phyloP scores from a whole-genome alignment of 1,140 invertebrate species.

The Hycleus cichorii region DNA sequence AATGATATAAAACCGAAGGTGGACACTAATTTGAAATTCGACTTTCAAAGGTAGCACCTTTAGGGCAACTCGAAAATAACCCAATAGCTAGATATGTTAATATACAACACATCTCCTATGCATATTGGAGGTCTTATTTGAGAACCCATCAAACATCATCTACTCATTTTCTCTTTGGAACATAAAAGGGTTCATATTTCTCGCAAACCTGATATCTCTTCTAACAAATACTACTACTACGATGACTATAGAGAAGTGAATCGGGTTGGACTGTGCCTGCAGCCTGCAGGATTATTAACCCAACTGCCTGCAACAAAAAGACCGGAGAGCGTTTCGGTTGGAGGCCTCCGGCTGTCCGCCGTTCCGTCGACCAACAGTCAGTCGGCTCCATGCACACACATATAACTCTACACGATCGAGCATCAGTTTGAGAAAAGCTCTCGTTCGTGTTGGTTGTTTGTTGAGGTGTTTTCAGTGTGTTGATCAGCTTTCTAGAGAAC shows the following conservation, averaged over 20 bases:
- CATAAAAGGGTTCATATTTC: slow-evolving; percentile 20
- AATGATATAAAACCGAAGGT: too few species aligned
- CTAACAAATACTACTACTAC: not conserved
- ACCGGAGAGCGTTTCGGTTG: slow-evolving; percentile 18
- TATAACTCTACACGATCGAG: not conserved
- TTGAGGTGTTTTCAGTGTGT: not conserved
- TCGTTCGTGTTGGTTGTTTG: slow-evolving; percentile 9
- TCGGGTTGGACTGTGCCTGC: slow-evolving; percentile 24
- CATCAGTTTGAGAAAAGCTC: slow-evolving; percentile 11
- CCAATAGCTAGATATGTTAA: not conserved
- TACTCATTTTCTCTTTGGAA: slow-evolving; percentile 5
- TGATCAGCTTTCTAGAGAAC: too few species aligned
- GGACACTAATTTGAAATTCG: not conserved
- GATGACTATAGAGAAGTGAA: not conserved
- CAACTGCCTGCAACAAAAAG: slow-evolving; percentile 24
- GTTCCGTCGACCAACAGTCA: slow-evolving; percentile 9
- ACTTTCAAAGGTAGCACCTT: not conserved
- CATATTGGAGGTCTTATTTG: slow-evolving; percentile 3
- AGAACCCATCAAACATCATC: not conserved
- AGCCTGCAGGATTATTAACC: slow-evolving; percentile 27
- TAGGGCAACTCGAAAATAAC: not conserved
- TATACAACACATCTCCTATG: not conserved
- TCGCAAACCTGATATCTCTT: slow-evolving; percentile 18
- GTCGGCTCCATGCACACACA: not conserved
- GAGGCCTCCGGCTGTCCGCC: slow-evolving; percentile 9